Evolutionary conservation across 2,888 invertebrate genomes (phyloP).

Genomic region (Microplitis manilae): DNA sequence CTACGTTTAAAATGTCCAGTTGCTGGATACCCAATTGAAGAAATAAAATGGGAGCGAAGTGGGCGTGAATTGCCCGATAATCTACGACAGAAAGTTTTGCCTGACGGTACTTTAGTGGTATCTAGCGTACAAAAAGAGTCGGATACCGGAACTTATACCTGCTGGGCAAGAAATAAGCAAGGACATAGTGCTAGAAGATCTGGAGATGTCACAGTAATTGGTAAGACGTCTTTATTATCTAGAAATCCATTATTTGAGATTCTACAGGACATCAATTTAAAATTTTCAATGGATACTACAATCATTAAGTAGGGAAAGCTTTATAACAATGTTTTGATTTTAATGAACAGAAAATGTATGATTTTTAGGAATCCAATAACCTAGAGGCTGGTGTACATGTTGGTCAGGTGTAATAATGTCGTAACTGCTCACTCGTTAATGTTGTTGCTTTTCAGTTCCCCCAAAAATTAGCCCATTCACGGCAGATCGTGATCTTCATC

Average conservation of each 20-base stretch:
- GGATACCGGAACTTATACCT: constrained; percentile 86
- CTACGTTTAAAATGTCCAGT: constrained; percentile 85
- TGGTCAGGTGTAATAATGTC: not conserved
- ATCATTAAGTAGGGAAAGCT: not conserved
- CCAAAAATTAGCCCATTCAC: constrained; percentile 84
- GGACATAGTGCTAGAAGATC: constrained; percentile 82
- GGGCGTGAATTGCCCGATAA: constrained; percentile 84
- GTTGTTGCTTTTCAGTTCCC: constrained; percentile 75
- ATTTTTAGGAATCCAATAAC: not conserved
- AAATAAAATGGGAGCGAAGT: constrained; percentile 85
- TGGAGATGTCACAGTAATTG: constrained; percentile 84
- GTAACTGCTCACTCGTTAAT: constrained; percentile 33
- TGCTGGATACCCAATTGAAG: constrained; percentile 86
- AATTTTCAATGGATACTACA: not conserved
- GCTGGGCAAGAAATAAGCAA: constrained; percentile 85
- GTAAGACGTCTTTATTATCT: constrained; percentile 73
- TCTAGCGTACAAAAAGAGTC: constrained; percentile 82
- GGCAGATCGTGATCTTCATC: constrained; percentile 79
- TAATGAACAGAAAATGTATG: not conserved
- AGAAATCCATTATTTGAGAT: constrained; percentile 7
- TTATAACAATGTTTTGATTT: not conserved
- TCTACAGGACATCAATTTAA: constrained; percentile 7
- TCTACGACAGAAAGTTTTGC: constrained; percentile 82
- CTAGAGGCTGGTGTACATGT: not conserved
- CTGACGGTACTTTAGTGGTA: constrained; percentile 83